Conservation (phyloP, 2,113 vertebrate genomes). For the Dicrurus megarhynchus region DNA sequence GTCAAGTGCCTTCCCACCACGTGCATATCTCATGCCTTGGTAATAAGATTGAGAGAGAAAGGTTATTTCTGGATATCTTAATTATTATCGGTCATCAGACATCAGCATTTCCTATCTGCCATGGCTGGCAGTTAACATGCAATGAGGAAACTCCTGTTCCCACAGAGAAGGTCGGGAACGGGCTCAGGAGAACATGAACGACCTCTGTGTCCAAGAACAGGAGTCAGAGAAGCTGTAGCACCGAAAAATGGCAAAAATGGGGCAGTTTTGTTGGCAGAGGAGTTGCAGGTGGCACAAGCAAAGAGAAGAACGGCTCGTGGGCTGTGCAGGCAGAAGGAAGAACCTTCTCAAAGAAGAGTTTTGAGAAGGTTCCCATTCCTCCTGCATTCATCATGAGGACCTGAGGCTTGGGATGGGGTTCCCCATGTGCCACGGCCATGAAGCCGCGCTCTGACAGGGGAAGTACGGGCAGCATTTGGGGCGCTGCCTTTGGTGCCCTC, state of each 20-base stretch:
- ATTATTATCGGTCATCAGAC: background rate
- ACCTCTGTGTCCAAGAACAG: accelerated
- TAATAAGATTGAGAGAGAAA: background rate
- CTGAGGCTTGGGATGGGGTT: background rate
- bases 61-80: background rate
- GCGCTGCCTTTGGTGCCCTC: background rate
- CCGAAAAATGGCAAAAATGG: background rate
- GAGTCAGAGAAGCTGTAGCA: background rate
- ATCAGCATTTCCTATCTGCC: background rate
- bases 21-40: accelerated
- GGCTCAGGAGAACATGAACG: background rate
- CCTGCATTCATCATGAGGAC: accelerated
- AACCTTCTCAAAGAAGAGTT: background rate
- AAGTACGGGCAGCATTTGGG: background rate
- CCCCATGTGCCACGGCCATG: background rate
- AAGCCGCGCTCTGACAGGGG: accelerated
- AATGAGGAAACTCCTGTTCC: background rate
- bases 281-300: background rate
- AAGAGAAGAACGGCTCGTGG: background rate
- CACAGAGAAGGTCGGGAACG: background rate
- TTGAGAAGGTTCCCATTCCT: background rate
- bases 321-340: background rate
- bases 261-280: background rate
- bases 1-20: background rate
- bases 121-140: accelerated